These are phyloP conservation scores for Apoda limacodes DNA, from an alignment of 2,888 invertebrate species.

Conservation along the genomic window DNA sequence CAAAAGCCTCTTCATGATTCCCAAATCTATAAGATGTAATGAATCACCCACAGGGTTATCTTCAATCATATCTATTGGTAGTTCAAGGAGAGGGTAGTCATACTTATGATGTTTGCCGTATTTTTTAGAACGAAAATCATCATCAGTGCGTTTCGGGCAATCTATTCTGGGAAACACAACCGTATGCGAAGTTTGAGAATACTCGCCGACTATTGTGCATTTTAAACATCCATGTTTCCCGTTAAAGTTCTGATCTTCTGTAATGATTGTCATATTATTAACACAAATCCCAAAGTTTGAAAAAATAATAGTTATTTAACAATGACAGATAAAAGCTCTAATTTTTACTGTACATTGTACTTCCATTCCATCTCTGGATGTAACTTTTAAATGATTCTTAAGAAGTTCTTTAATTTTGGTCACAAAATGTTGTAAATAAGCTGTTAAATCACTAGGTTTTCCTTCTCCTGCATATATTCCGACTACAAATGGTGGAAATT, in stretches of 20 bases:
- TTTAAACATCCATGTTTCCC: slow-evolving; percentile 3
- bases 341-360: slow-evolving; percentile 1
- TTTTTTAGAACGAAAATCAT: slow-evolving; percentile 1
- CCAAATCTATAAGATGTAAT: slow-evolving; percentile 18
- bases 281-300: no score
- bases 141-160: slow-evolving; percentile 1
- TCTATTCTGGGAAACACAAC: background rate
- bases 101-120: slow-evolving; percentile 2
- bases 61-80: slow-evolving; percentile 20
- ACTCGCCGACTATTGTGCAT: background rate
- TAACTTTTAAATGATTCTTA: background rate
- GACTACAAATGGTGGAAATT: slow-evolving; percentile 4
- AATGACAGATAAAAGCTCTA: slow-evolving; percentile 12
- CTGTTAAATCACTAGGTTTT: slow-evolving; percentile 2
- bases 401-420: background rate
- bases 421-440: slow-evolving; percentile 2
- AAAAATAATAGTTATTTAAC: no score
- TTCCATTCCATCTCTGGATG: background rate
- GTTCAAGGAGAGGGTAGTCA: slow-evolving; percentile 2
- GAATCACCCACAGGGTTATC: slow-evolving; percentile 6
- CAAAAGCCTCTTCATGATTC: slow-evolving; percentile 18
- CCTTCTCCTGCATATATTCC: slow-evolving; percentile 4
- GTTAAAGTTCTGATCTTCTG: slow-evolving; percentile 1
- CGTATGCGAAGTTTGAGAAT: background rate
- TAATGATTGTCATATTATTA: background rate